Evolutionary conservation across 2,113 vertebrate species (phyloP), one percentile per base, ranked within the genome.

Genomic region (Amblyornis subalaris): DNA sequence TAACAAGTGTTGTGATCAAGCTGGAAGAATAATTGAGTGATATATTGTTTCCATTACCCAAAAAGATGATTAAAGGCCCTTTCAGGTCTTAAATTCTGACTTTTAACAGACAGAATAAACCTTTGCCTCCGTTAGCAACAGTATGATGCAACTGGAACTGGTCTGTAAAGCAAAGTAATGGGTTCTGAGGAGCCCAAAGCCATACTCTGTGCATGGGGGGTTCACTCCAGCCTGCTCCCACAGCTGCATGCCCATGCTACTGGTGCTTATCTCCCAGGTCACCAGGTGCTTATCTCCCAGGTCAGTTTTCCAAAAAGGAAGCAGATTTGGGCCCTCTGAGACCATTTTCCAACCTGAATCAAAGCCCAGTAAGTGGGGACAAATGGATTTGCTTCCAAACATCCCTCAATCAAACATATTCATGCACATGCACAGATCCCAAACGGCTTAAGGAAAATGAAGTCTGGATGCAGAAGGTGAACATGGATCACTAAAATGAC

Each of bases 391-490:
- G 15, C 29, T 66, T 79, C 35, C 11, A 40, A 76, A 89, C 69
- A 19, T 45, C n/a, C 26, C 7, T 55, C 45, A 29, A 77, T 45
- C 20, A 61, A 85, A 58, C 28, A n/a, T 11, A 83, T 4, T 38
- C 35, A 64, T 8, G 18, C 4, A 61, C 0, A 1, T 1, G 1
- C 13, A 31, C 1, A 54, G 7, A 67, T 55, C 11, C 7, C 14
- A 7, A 33, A 42, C 22, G 28, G 12, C 1, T 70, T 48, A 67
- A 64, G 25, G 15, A 76, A 4, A 4, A 10, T 25, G 33, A 83
- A 79, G 67, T 44, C 25, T 36, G 40, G 45, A 90, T 51, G 26
- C 29, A 80, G 38, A 76, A 61, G 6, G 16, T 77, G 19, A 90
- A 19, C 19, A 90, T 54, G 40, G 22, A 69, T 40, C 29, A 70